Evolutionary conservation across 2,113 vertebrate genomes (phyloP).

Genomic region (Muntiacus muntjak): DNA sequence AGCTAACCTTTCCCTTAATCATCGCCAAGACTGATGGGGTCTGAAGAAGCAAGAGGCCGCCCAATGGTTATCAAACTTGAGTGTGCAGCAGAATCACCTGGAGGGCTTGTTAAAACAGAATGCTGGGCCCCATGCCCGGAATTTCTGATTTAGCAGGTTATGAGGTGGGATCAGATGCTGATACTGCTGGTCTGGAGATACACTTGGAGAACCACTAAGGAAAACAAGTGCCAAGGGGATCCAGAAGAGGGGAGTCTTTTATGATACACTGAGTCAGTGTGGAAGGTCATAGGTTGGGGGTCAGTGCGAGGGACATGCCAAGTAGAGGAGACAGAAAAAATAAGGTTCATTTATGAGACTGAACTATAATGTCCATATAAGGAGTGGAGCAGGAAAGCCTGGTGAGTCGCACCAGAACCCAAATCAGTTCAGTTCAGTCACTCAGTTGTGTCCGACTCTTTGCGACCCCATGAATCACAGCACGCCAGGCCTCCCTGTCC

Average conservation of each 20-base stretch:
- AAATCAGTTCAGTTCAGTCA: not conserved
- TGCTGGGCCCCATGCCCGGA: not conserved
- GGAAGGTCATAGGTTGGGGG: not conserved
- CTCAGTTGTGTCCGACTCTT: no score
- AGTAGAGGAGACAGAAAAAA: not conserved
- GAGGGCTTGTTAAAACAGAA: not conserved
- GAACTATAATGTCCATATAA: not conserved
- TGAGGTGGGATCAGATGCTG: not conserved
- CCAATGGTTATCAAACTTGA: not conserved
- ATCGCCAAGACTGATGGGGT: not conserved
- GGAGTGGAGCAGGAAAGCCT: not conserved
- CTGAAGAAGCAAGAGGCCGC: not conserved
- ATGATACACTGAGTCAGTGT: not conserved
- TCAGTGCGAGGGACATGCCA: not conserved
- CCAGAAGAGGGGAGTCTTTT: not conserved
- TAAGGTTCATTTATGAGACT: not conserved
- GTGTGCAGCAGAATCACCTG: not conserved
- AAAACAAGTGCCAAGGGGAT: not conserved
- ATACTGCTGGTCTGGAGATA: not conserved
- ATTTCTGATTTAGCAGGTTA: constrained; percentile 32
- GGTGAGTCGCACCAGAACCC: not conserved
- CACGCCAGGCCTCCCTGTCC: no score
- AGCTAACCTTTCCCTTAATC: not conserved
- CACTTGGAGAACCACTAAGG: not conserved
- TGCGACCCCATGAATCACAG: no score